Evolutionary conservation across 2,113 vertebrate genomes (phyloP).

Genomic region (Bubalus kerabau): DNA sequence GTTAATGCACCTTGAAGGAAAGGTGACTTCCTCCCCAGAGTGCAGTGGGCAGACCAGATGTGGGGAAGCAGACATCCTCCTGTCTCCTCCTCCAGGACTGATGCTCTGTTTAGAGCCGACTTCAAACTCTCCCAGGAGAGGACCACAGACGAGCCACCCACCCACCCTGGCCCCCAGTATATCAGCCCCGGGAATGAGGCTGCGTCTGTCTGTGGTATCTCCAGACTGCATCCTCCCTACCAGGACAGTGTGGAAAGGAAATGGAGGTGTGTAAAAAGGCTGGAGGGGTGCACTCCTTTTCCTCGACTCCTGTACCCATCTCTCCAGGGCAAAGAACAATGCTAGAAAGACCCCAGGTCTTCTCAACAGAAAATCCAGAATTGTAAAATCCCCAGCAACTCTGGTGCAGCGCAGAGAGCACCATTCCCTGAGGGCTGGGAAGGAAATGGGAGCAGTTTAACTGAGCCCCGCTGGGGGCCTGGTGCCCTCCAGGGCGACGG

Average conservation of each 20-base stretch:
- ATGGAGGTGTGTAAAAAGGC: fast-evolving
- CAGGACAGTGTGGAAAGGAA: fast-evolving
- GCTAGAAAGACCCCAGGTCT: background rate
- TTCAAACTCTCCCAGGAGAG: fast-evolving
- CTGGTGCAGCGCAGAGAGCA: fast-evolving
- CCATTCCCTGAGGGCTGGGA: background rate
- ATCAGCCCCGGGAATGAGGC: background rate
- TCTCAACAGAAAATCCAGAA: background rate
- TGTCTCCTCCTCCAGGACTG: background rate
- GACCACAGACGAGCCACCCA: fast-evolving
- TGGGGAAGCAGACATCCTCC: background rate
- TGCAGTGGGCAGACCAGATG: background rate
- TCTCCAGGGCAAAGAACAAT: no score
- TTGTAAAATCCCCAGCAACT: fast-evolving
- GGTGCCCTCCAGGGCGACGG: fast-evolving
- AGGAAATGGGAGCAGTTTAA: fast-evolving
- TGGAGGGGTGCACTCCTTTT: fast-evolving
- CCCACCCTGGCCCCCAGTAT: fast-evolving
- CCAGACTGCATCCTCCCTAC: fast-evolving
- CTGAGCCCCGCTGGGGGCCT: background rate
- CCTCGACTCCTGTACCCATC: fast-evolving
- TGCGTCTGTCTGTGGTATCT: fast-evolving
- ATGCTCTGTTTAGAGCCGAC: background rate
- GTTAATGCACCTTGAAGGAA: background rate
- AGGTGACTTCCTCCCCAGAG: background rate